These are phyloP conservation scores for Punctoribates punctum DNA, from an alignment of 2,888 invertebrate genomes.

Conservation along the genomic window DNA sequence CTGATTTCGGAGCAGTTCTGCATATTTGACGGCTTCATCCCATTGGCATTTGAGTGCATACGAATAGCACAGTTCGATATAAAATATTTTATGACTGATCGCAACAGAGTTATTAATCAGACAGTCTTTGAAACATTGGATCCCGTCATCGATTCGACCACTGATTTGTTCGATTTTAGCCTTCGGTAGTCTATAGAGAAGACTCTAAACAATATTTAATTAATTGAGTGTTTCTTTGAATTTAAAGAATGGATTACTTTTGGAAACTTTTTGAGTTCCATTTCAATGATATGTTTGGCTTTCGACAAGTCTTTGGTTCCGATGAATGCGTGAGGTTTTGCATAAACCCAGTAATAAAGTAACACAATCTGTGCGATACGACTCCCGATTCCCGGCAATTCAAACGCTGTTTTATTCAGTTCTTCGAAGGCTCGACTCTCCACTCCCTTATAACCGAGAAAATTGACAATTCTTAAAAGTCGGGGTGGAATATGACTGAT, in stretches of 20 bases:
- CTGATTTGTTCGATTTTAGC: slow-evolving; percentile 38
- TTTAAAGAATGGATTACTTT: background rate
- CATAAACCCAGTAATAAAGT: slow-evolving; percentile 33
- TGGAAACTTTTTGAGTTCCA: slow-evolving; percentile 39
- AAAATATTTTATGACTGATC: slow-evolving; percentile 28
- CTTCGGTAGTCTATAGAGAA: slow-evolving; percentile 30
- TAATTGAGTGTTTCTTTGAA: background rate
- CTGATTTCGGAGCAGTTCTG: slow-evolving; percentile 11
- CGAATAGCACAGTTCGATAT: slow-evolving; percentile 30
- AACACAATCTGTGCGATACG: slow-evolving; percentile 21
- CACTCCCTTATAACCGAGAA: slow-evolving; percentile 36
- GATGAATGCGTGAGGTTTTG: slow-evolving; percentile 14
- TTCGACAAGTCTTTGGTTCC: slow-evolving; percentile 27
- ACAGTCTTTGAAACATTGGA: background rate
- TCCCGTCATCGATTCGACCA: slow-evolving; percentile 33
- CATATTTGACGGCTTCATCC: slow-evolving; percentile 11
- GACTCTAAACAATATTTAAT: slow-evolving; percentile 3
- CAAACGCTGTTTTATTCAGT: slow-evolving; percentile 33
- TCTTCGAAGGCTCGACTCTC: slow-evolving; percentile 22
- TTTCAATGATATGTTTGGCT: slow-evolving; percentile 12
- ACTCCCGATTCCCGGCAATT: slow-evolving; percentile 22
- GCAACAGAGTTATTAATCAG: background rate
- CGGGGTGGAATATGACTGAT: slow-evolving; percentile 39
- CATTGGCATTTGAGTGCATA: slow-evolving; percentile 37
- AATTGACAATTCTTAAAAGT: slow-evolving; percentile 33